Evolutionary conservation across 2,797 vertebrate species (phyloP).

Genomic region (Cynodonichthys magdalenae): DNA sequence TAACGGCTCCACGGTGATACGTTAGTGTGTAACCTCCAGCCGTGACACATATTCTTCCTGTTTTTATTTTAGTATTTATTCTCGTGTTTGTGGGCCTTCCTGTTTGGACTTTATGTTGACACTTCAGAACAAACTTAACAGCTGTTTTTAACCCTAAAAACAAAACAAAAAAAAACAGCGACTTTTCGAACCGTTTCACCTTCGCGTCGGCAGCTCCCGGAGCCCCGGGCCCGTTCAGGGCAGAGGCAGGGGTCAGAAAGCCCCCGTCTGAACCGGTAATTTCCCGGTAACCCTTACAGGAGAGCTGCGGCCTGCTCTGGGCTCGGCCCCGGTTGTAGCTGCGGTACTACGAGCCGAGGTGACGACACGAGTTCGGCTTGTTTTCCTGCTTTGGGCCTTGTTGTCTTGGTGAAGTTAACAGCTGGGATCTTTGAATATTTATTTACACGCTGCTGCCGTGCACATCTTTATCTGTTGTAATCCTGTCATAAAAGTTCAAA

Average conservation of each 20-base stretch:
- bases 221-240: not conserved
- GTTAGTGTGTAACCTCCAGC: conserved; percentile 11
- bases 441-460: conserved; percentile 9
- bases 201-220: not conserved
- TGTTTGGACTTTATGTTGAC: conserved; percentile 37
- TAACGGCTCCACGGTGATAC: conserved; percentile 4
- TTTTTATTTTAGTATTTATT: conserved; percentile 23
- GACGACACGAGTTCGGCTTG: conserved; percentile 56
- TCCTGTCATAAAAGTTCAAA: conserved; percentile 19
- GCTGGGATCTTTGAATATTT: conserved; percentile 37
- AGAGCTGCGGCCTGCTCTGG: conserved; percentile 72
- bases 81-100: conserved; percentile 47
- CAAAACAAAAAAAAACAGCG: too few relatives aligned
- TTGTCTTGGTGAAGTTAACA: conserved; percentile 42
- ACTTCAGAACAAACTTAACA: conserved; percentile 33
- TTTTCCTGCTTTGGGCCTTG: conserved; percentile 50
- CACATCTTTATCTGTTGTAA: conserved; percentile 15
- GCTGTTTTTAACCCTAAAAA: conserved; percentile 22
- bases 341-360: conserved; percentile 73
- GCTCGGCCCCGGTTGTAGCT: conserved; percentile 77
- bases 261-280: conserved; percentile 41
- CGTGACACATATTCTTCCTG: conserved; percentile 7
- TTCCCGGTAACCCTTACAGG: conserved; percentile 38
- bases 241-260: conserved; percentile 40
- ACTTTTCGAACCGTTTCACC: conserved; percentile 40